Evolutionary conservation across 2,113 vertebrate genomes (phyloP), one percentile per base, ranked within the genome.

Genomic region (Odobenus rosmarus): DNA sequence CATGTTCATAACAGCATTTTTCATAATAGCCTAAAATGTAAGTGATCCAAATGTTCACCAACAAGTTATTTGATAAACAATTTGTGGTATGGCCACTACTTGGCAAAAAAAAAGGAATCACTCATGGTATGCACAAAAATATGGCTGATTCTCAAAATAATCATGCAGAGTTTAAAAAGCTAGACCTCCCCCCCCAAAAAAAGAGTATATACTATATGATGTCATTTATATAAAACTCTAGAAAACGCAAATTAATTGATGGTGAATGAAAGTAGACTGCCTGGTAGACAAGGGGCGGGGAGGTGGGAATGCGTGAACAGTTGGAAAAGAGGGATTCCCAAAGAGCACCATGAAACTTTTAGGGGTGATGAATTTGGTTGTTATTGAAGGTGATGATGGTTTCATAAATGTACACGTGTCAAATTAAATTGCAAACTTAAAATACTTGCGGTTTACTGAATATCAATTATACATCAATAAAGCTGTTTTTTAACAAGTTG

Each of bases 391-490:
- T 24, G 81, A 72, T 23, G 26, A 57, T 42, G 61, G 59, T n/a
- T 96, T 82, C 64, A 84, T 5, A 9, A 39, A 33, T 46, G 1
- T 74, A n/a, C 26, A 76, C 31, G 23, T 61, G 26, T 96, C 83
- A 86, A 80, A 61, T 51, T 86, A 91, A 88, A 79, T 49, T 82
- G 93, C 1, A 97, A 31, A 39, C n/a, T 95, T 89, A 57, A 79
- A 88, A 67, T 69, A 88, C 71, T 26, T 71, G 39, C 31, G 67
- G 10, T 85, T 90, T 76, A 64, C 10, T 80, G 33, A 61, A 13
- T 84, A 83, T 62, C 64, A 88, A 26, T 90, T 77, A 90, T 76
- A 83, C 13, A 19, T 82, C 72, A 92, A 96, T 81, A 81, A 88
- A 93, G 42, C 26, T 86, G 9, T 46, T 64, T 51, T 86, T 90